phyloP scores from a whole-genome alignment of 2,888 invertebrate species.

The Troilus luridus region DNA sequence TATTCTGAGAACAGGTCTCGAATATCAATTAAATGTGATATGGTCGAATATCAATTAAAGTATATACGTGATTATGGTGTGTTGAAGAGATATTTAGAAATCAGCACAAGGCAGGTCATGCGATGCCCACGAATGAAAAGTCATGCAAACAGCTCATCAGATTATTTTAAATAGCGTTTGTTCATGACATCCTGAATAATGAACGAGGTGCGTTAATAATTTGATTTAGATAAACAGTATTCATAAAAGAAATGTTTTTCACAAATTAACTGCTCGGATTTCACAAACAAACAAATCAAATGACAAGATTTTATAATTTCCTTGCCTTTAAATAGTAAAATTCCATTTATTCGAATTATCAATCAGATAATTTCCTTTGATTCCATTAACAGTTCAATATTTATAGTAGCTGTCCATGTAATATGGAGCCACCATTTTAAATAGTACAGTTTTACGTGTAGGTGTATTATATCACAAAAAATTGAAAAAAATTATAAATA shows the following conservation, averaged over 20 bases:
- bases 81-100: slow-evolving; percentile 14
- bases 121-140: background rate
- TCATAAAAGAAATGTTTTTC: background rate
- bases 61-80: background rate
- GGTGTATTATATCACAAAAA: too few relatives aligned
- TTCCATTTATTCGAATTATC: too few relatives aligned
- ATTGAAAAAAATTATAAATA: too few relatives aligned
- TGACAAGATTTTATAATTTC: too few relatives aligned
- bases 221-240: background rate
- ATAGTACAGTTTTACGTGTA: too few relatives aligned
- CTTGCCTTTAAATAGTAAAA: too few relatives aligned
- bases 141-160: slow-evolving; percentile 6
- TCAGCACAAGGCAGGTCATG: background rate
- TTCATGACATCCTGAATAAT: slow-evolving; percentile 15
- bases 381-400: too few relatives aligned
- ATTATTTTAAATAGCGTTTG: slow-evolving; percentile 20
- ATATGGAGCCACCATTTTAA: too few relatives aligned
- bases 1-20: background rate
- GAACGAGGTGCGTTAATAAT: background rate
- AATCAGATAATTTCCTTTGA: too few relatives aligned
- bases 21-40: slow-evolving; percentile 5
- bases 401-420: too few relatives aligned
- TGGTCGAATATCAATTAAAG: slow-evolving; percentile 16
- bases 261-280: background rate
- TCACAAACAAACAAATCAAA: too few relatives aligned